phyloP scores from a whole-genome alignment of 2,113 vertebrate species.

The Erythrolamprus reginae region DNA sequence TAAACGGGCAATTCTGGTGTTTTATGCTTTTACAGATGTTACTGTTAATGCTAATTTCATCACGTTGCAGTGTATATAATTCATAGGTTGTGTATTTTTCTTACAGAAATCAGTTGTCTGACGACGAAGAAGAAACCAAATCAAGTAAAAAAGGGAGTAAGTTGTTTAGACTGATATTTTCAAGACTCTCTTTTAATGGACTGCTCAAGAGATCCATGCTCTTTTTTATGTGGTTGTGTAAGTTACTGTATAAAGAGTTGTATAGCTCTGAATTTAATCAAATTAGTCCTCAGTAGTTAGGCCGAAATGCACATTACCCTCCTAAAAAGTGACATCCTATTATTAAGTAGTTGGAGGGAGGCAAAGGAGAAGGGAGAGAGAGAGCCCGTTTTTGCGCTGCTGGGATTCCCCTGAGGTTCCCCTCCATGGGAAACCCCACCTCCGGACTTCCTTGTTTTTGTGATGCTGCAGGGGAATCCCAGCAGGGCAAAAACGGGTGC shows the following conservation, averaged over 20 bases:
- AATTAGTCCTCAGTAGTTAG: not conserved
- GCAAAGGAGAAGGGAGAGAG: too few species aligned
- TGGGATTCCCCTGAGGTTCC: too few species aligned
- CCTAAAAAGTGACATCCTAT: not conserved
- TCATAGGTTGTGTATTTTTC: constrained; percentile 25
- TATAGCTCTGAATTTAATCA: not conserved
- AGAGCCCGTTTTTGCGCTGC: too few species aligned
- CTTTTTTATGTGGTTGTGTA: not conserved
- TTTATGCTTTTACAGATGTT: constrained; percentile 13
- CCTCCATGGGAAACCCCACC: too few species aligned
- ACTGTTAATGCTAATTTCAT: not conserved
- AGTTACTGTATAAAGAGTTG: not conserved
- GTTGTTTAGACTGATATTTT: constrained; percentile 42
- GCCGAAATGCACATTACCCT: too few species aligned
- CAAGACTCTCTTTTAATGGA: not conserved
- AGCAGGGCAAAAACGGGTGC: too few species aligned
- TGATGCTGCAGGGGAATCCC: too few species aligned
- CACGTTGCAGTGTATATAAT: not conserved
- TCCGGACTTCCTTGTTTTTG: too few species aligned
- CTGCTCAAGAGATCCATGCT: too few species aligned
- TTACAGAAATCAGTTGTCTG: constrained; percentile 69
- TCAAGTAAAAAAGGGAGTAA: constrained; percentile 72
- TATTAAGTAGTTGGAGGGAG: not conserved
- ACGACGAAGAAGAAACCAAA: constrained; percentile 79
- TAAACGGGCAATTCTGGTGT: not conserved